Base-by-base conservation (phyloP, 2,113 vertebrate species). In the Blennius ocellaris region DNA sequence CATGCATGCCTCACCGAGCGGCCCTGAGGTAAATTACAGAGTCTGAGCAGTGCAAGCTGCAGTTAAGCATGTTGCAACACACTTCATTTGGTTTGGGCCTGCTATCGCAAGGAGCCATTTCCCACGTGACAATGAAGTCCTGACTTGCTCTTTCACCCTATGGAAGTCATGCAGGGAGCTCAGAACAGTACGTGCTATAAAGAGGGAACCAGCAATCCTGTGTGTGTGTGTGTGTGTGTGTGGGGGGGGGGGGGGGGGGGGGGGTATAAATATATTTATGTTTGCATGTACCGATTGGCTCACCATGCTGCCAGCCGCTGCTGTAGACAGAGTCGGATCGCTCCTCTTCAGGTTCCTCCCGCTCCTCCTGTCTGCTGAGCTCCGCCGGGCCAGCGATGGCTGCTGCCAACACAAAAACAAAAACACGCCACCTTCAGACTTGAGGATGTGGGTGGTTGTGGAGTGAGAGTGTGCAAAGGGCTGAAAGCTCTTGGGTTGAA, bases 241-340 rank as follows among this genome's bases (percentile, higher is more conserved):
- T n/a, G n/a, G n/a, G n/a, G n/a, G n/a, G n/a, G n/a, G n/a, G n/a
- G n/a, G n/a, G n/a, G n/a, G n/a, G n/a, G n/a, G n/a, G n/a, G n/a
- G n/a, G n/a, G n/a, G n/a, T n/a, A n/a, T n/a, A n/a, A n/a, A n/a
- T n/a, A n/a, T n/a, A n/a, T n/a, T n/a, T n/a, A n/a, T n/a, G n/a
- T n/a, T n/a, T n/a, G n/a, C n/a, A n/a, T n/a, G n/a, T n/a, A n/a
- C 17, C 47, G 47, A 41, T 58, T 16, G 16, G 1, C 90, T 92
- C 80, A 94, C 93, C 93, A 94, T 94, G 85, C 78, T 92, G 86
- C 83, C 89, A 84, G 87, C 81, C 76, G 67, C 76, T 59, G 80
- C 47, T 81, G 80, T 72, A 82, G 78, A 80, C 83, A 67, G 62
- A 73, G 50, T 62, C 80, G 54, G 82, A 87, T 84, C 43, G 56